A percentile compares a stretch with the other conserved stretches of the same genome.
phyloP scores from a whole-genome alignment of 2,113 vertebrate species.

The Barnardius zonarius region DNA sequence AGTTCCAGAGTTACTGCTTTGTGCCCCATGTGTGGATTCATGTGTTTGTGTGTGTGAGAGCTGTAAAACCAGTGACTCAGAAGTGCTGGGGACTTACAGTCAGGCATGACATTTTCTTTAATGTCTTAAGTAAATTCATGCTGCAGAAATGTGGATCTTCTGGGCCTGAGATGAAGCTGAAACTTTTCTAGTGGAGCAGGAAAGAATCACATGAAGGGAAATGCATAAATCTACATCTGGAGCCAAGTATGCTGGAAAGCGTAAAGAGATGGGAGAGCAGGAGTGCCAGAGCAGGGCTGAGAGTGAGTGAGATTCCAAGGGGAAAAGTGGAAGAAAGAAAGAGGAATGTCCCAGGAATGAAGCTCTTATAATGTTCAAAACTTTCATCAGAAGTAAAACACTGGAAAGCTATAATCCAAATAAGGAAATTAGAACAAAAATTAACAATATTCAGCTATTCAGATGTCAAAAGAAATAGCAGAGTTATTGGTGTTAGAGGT shows the following conservation, averaged over 20 bases:
- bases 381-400: conserved; percentile 10
- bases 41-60: neutral
- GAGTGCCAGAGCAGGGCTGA: conserved; percentile 1
- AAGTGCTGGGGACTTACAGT: neutral
- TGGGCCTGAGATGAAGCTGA: conserved; percentile 26
- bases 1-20: neutral
- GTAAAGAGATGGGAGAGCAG: neutral
- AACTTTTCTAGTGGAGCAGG: conserved; percentile 1
- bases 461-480: conserved; percentile 23
- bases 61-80: neutral
- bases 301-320: neutral
- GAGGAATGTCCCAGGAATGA: conserved; percentile 48
- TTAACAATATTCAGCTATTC: conserved; percentile 43
- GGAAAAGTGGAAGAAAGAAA: conserved; percentile 24
- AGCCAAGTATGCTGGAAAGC: conserved; percentile 22
- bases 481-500: conserved; percentile 64
- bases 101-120: neutral
- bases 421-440: conserved; percentile 55
- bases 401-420: conserved; percentile 15
- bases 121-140: neutral
- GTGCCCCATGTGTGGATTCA: neutral
- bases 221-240: conserved; percentile 45
- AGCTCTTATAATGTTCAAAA: neutral
- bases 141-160: conserved; percentile 34
- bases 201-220: conserved; percentile 50